These are phyloP conservation scores for Ectobius pallidus DNA, from an alignment of 2,888 invertebrate genomes.

Conservation along the genomic window DNA sequence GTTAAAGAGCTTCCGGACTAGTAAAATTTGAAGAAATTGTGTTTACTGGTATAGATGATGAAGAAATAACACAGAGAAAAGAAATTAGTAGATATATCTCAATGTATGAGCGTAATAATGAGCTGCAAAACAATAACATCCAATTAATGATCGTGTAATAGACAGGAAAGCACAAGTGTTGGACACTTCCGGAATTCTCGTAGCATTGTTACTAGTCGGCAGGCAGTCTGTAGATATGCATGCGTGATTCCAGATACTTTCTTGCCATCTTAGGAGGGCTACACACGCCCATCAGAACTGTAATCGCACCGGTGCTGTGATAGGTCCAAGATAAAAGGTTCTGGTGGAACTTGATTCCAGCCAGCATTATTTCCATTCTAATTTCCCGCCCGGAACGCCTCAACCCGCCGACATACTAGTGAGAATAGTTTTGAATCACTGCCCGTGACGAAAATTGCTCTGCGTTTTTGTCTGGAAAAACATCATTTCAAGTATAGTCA, in stretches of 20 bases:
- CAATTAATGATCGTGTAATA: background rate
- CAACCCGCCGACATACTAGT: background rate
- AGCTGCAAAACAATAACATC: background rate
- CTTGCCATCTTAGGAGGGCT: background rate
- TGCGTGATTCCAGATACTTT: background rate
- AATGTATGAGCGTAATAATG: background rate
- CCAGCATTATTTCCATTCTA: slow-evolving; percentile 23
- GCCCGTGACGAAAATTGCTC: slow-evolving; percentile 14
- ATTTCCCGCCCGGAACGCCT: background rate
- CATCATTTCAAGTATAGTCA: background rate
- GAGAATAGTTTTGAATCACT: background rate
- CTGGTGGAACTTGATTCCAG: background rate
- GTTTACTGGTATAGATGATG: too few relatives aligned
- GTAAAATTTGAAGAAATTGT: too few relatives aligned
- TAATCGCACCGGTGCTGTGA: slow-evolving; percentile 3
- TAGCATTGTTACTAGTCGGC: too few relatives aligned
- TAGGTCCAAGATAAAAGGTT: slow-evolving; percentile 10
- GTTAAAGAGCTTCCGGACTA: too few relatives aligned
- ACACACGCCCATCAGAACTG: background rate
- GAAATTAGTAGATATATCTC: too few relatives aligned
- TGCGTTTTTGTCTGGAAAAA: background rate
- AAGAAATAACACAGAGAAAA: too few relatives aligned
- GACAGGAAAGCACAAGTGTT: background rate
- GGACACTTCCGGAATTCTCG: background rate
- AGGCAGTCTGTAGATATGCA: background rate